Conservation (phyloP, 2,888 invertebrate genomes). For the Lasius platythorax region DNA sequence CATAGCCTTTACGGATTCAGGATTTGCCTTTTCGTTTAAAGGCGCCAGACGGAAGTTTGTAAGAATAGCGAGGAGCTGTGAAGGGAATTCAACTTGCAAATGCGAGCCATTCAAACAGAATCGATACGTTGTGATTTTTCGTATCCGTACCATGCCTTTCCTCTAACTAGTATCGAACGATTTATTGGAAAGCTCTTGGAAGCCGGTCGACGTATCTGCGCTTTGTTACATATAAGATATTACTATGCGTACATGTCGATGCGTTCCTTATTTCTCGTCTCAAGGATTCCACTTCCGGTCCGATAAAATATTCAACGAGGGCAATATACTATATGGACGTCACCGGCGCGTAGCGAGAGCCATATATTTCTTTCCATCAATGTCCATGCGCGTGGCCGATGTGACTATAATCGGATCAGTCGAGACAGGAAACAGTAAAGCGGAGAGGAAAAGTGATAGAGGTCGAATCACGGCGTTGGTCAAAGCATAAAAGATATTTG, state of each 20-base stretch:
- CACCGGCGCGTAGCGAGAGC: slow-evolving; percentile 30
- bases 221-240: slow-evolving; percentile 59
- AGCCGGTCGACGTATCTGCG: slow-evolving; percentile 26
- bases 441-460: background rate
- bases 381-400: slow-evolving; percentile 28
- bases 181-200: slow-evolving; percentile 51
- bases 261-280: slow-evolving; percentile 60
- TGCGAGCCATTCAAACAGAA: slow-evolving; percentile 25
- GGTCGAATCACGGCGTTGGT: slow-evolving; percentile 52
- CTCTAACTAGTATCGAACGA: slow-evolving; percentile 45
- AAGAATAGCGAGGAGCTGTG: slow-evolving; percentile 13
- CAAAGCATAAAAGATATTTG: slow-evolving; percentile 63
- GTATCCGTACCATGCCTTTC: slow-evolving; percentile 12
- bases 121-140: slow-evolving; percentile 38
- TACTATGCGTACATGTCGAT: slow-evolving; percentile 61
- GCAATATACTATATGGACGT: background rate
- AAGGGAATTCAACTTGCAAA: slow-evolving; percentile 39
- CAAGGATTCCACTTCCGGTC: slow-evolving; percentile 53
- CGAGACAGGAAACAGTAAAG: background rate
- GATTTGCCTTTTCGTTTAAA: slow-evolving; percentile 3
- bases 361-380: slow-evolving; percentile 51
- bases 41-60: background rate
- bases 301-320: slow-evolving; percentile 44
- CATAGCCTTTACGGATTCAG: background rate
- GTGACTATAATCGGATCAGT: slow-evolving; percentile 33